Evolutionary conservation across 1,140 invertebrate species (phyloP).

Genomic region (Zaprionus tsacasi): DNA sequence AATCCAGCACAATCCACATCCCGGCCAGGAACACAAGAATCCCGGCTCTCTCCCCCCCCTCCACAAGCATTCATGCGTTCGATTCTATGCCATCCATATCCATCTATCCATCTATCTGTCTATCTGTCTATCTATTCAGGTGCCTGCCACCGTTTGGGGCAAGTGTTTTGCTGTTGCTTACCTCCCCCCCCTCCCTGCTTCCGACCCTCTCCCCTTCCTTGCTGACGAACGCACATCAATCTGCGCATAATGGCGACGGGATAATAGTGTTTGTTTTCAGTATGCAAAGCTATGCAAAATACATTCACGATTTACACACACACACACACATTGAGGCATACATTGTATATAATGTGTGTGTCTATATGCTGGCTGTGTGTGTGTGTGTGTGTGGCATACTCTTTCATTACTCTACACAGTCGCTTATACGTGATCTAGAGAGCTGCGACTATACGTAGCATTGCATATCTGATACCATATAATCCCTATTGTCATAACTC

Average conservation of each 20-base stretch:
- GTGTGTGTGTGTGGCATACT: conserved; percentile 7
- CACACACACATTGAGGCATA: conserved; percentile 1
- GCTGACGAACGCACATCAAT: conserved; percentile 67
- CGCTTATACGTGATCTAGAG: neutral
- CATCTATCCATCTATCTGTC: neutral
- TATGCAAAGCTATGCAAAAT: conserved; percentile 74
- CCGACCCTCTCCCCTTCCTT: neutral
- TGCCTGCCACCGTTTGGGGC: conserved; percentile 30
- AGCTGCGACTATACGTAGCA: neutral
- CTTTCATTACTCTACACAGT: neutral
- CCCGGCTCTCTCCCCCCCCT: neutral
- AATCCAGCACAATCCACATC: neutral
- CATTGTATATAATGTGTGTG: conserved; percentile 15
- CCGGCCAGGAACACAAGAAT: neutral
- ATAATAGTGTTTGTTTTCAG: conserved; percentile 75
- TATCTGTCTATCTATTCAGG: conserved; percentile 16
- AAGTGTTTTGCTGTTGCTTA: conserved; percentile 26
- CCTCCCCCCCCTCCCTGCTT: neutral
- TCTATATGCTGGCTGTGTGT: conserved; percentile 15
- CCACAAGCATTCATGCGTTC: conserved; percentile 26
- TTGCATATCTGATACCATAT: neutral
- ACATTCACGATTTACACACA: conserved; percentile 47
- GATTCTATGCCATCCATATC: conserved; percentile 26
- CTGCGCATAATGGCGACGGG: conserved; percentile 70
- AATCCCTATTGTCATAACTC: neutral